Conservation (phyloP, 2,113 vertebrate genomes). For the Strix aluco region DNA sequence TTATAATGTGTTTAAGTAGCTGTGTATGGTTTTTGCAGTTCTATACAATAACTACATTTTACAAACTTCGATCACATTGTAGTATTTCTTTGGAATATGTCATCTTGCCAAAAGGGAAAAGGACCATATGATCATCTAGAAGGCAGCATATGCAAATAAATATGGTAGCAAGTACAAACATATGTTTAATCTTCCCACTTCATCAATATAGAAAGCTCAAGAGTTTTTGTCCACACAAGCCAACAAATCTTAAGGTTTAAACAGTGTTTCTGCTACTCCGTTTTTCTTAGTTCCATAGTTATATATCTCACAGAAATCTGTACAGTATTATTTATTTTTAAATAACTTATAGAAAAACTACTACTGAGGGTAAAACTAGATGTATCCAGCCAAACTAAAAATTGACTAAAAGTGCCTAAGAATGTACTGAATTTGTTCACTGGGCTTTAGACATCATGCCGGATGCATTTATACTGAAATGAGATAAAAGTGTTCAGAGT, state of each 20-base stretch:
- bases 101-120: conserved; percentile 65
- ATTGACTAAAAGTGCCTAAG: not conserved
- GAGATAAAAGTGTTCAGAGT: not conserved
- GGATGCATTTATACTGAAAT: not conserved
- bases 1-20: not conserved
- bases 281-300: not conserved
- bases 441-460: not conserved
- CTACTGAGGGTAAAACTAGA: not conserved
- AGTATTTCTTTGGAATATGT: conserved; percentile 32
- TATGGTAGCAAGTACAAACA: conserved; percentile 57
- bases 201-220: conserved; percentile 41
- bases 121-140: conserved; percentile 60
- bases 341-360: not conserved
- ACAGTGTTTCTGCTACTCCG: not conserved
- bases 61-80: conserved; percentile 34
- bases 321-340: not conserved
- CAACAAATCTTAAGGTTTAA: conserved; percentile 22
- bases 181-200: conserved; percentile 64
- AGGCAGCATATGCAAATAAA: conserved; percentile 63
- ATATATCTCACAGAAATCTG: not conserved
- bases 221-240: not conserved
- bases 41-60: not conserved
- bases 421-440: not conserved
- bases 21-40: not conserved
- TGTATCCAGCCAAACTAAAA: not conserved